Evolutionary conservation across 37 sponge, comb jelly and placozoan genomes (phyloP).

Genomic region (Geodia barretti): DNA sequence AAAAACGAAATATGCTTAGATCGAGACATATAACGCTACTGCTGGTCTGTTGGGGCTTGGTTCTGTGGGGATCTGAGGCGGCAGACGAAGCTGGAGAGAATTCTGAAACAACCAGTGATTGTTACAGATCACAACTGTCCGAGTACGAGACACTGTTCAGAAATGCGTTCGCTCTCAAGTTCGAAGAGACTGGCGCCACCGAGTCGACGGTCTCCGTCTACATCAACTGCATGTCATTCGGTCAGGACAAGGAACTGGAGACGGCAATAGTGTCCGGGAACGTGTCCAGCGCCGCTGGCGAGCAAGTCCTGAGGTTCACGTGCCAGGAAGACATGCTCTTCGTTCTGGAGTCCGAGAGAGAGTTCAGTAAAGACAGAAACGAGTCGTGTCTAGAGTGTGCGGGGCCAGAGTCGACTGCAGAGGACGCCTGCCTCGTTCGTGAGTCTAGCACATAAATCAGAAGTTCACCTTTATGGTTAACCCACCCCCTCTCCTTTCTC

Average conservation of each 20-base stretch:
- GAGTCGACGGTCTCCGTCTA: neutral
- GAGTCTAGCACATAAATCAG: neutral
- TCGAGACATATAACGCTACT: too few relatives aligned
- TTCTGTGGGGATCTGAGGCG: too few relatives aligned
- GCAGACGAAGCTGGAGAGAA: neutral
- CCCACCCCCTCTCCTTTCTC: neutral
- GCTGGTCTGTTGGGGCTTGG: too few relatives aligned
- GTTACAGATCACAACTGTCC: neutral
- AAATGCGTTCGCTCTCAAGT: neutral
- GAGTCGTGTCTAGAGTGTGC: slow-evolving; percentile 8
- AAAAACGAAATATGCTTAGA: too few relatives aligned
- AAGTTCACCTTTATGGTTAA: neutral
- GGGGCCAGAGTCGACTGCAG: neutral
- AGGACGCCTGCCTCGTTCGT: slow-evolving; percentile 2
- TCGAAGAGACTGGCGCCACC: too few relatives aligned
- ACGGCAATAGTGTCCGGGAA: slow-evolving; percentile 1
- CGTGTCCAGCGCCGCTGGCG: neutral
- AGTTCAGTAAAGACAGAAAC: neutral
- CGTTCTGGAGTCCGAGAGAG: neutral
- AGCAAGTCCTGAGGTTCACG: neutral
- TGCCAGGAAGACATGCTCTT: neutral
- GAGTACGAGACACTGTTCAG: neutral
- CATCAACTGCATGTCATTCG: slow-evolving; percentile 42
- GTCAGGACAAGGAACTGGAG: neutral
- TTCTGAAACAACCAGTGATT: neutral